These are phyloP conservation scores for Falco peregrinus DNA, from an alignment of 2,797 vertebrate species.

Conservation along the genomic window DNA sequence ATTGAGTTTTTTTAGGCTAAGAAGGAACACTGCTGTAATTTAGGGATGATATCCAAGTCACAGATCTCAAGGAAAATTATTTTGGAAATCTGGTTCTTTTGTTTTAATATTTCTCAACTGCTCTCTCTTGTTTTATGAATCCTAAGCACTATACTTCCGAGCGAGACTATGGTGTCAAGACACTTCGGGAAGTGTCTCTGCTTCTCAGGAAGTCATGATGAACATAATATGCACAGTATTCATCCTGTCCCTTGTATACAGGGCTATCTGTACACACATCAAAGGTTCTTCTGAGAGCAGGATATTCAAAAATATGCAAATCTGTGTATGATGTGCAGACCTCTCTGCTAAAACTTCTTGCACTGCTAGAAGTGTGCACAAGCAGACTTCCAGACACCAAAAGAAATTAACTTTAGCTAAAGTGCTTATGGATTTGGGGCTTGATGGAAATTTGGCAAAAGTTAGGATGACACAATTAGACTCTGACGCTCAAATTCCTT, in stretches of 20 bases:
- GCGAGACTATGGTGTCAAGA: not conserved
- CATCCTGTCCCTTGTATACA: not conserved
- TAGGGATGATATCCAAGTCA: not conserved
- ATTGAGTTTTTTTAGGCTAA: not conserved
- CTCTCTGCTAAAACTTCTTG: not conserved
- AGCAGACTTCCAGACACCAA: not conserved
- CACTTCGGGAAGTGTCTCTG: not conserved
- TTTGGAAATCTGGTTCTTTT: not conserved
- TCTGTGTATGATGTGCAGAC: not conserved
- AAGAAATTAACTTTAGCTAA: not conserved
- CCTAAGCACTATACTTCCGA: not conserved
- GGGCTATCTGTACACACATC: not conserved
- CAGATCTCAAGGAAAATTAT: not conserved
- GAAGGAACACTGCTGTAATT: not conserved
- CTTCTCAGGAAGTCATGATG: not conserved
- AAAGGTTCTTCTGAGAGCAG: not conserved
- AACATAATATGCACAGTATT: rapidly evolving
- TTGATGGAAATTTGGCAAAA: not conserved
- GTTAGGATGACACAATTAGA: not conserved
- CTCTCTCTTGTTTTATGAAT: rapidly evolving
- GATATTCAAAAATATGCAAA: not conserved
- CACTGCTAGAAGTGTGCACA: not conserved
- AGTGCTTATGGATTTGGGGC: not conserved
- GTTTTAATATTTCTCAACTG: not conserved
- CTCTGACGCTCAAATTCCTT: not conserved